Base-by-base conservation (phyloP, 2,113 vertebrate genomes). In the Corythoichthys intestinalis region DNA sequence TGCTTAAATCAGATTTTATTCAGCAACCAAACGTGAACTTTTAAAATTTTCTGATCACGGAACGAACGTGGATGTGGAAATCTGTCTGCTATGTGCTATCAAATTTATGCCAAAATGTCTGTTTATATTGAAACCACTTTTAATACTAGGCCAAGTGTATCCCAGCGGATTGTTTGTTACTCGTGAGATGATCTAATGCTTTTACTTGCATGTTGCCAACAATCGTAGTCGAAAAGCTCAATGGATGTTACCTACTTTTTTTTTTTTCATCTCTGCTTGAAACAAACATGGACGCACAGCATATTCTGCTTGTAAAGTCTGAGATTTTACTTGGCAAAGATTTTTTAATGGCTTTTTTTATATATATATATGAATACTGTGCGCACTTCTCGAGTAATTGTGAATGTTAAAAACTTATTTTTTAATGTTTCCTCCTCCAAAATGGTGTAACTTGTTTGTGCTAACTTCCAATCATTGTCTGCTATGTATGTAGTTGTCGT, bases 381-480 rank as follows among this genome's bases (percentile, higher is more conserved):
- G 79, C 68, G 67, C 78, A 84, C 76, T 81, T 90, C 69, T 76
- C 62, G 49, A 73, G 76, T 82, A 76, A 86, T 87, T 84, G 60
- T 86, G 81, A 84, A 85, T 77, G 82, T 85, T 78, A 76, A 70
- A 50, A 59, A 81, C 74, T 67, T 81, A 73, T 73, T 37, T 70
- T 64, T 66, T 70, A 2, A 44, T 67, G 65, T 70, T 63, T 72
- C 73, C 54, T 86, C 67, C 72, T 81, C 53, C 59, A 77, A 74
- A 84, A 70, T 74, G 71, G 76, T 80, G 58, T 83, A 86, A 87
- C 81, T 72, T 85, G 44, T 34, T 46, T 63, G 83, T 83, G 67
- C 78, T 84, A 73, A 69, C 78, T 65, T 86, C 81, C 85, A 90
- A 89, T 89, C 88, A 87, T 70, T 79, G 34, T 87, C 62, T 72